Base-by-base conservation (phyloP, 2,888 invertebrate genomes). In the Zeuzera pyrina region DNA sequence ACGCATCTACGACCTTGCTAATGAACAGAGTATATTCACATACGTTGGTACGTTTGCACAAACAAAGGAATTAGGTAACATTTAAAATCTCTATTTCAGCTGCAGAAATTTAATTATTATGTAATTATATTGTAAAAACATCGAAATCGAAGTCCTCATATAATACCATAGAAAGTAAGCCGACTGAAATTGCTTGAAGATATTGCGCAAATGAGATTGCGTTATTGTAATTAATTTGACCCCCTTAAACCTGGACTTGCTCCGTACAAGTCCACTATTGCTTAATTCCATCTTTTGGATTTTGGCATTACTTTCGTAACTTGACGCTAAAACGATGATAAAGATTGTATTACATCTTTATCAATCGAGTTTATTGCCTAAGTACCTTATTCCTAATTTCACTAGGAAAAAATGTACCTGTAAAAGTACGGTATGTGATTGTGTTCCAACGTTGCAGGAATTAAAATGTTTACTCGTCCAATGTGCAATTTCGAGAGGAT, bases 1-100 rank as follows among this genome's bases (percentile, higher is more conserved):
- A 51, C 89, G 92, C 38, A 88, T 91, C 47, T 87, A 87, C 47
- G 92, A 70, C 33, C 41, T 78, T 13, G 44, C 33, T 1, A 46
- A 49, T 10, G 72, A 77, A 25, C 79, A 79, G 38, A 74, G 50
- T 31, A 62, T 83, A 39, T 77, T 79, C 35, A 59, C 77, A 11
- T 81, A 79, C 35, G 59, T 76, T 14, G 67, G 81, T 79, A 42
- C 65, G 76, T 61, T 27, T 19, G 19, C 8, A 2, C 19, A 19
- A 7, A 7, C 14, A 29, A 10, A 2, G 12, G 12, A 7, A 11
- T 15, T 30, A 36, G 16, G 29, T 29, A 8, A 29, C n/a, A n/a
- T n/a, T n/a, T n/a, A n/a, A n/a, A n/a, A n/a, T n/a, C n/a, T n/a
- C n/a, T n/a, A n/a, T n/a, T n/a, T n/a, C n/a, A n/a, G n/a, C n/a